Conservation (phyloP, 2,888 invertebrate species). For the Cheilosia vulpina region DNA sequence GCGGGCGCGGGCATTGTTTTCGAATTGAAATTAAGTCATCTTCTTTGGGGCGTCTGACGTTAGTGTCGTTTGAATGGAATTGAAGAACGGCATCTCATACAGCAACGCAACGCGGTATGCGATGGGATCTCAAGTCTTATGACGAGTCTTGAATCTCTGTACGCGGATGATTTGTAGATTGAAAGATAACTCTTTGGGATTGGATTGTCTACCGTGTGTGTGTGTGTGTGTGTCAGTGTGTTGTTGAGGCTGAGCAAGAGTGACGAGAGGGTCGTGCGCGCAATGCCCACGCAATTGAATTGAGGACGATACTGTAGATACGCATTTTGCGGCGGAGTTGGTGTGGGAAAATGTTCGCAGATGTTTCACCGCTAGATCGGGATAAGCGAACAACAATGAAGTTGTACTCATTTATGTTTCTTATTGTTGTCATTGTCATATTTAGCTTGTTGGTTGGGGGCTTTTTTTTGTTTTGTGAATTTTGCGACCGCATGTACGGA, state of each 20-base stretch:
- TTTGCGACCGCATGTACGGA: too few relatives aligned
- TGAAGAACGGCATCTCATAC: slow-evolving; percentile 44
- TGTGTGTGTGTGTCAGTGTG: slow-evolving; percentile 25
- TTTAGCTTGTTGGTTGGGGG: background rate
- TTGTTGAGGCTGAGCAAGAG: slow-evolving; percentile 38
- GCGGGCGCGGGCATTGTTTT: slow-evolving; percentile 46
- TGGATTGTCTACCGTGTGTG: slow-evolving; percentile 8
- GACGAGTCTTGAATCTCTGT: slow-evolving; percentile 34
- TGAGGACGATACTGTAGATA: slow-evolving; percentile 54
- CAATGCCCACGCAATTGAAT: slow-evolving; percentile 69
- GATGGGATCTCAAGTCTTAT: slow-evolving; percentile 23
- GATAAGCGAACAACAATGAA: slow-evolving; percentile 37
- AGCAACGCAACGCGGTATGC: background rate
- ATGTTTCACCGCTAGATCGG: slow-evolving; percentile 23
- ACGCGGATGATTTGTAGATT: slow-evolving; percentile 50
- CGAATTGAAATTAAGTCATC: slow-evolving; percentile 73
- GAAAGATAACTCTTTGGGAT: slow-evolving; percentile 55
- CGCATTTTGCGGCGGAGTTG: slow-evolving; percentile 46
- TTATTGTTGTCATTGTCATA: slow-evolving; percentile 33
- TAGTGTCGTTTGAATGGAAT: slow-evolving; percentile 64
- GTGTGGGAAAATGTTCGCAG: slow-evolving; percentile 53
- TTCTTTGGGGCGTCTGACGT: slow-evolving; percentile 60
- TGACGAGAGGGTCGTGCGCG: slow-evolving; percentile 56
- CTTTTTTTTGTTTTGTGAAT: too few relatives aligned
- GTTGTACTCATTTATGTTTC: slow-evolving; percentile 29